These are phyloP conservation scores for Xestia c-nigrum DNA, from an alignment of 2,888 invertebrate genomes.

Conservation along the genomic window DNA sequence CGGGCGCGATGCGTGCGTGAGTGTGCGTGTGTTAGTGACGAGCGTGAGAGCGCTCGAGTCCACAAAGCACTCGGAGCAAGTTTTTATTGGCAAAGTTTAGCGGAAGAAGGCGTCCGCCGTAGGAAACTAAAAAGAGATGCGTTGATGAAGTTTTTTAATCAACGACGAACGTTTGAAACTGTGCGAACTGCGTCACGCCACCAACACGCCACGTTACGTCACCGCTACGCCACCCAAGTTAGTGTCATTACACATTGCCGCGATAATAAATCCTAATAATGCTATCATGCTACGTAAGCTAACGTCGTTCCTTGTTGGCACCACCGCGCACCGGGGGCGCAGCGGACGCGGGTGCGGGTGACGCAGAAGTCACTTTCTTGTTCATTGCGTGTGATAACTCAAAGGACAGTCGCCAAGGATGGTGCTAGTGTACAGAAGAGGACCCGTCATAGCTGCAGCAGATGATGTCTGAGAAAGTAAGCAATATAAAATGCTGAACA, in stretches of 20 bases:
- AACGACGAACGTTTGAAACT: conserved; percentile 58
- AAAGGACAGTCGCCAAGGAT: background rate
- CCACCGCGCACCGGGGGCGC: background rate
- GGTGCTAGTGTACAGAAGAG: background rate
- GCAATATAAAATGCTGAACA: background rate
- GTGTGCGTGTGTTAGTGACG: background rate
- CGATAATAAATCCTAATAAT: background rate
- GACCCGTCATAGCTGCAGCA: background rate
- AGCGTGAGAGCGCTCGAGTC: background rate
- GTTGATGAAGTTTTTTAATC: conserved; percentile 82
- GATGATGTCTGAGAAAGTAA: background rate
- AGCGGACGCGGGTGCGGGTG: background rate
- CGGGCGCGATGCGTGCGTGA: background rate
- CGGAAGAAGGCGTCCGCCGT: conserved; percentile 66
- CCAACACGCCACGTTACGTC: background rate
- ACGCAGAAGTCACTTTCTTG: background rate
- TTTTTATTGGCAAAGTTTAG: conserved; percentile 78
- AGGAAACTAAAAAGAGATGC: conserved; percentile 69
- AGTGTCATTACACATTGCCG: background rate
- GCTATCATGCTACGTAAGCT: background rate
- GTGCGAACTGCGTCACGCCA: conserved; percentile 10
- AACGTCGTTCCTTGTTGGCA: background rate
- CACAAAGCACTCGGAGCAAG: conserved; percentile 57
- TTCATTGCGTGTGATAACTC: background rate
- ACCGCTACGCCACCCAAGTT: background rate